Conservation (phyloP, 2,113 vertebrate species). For the Sterna hirundo region DNA sequence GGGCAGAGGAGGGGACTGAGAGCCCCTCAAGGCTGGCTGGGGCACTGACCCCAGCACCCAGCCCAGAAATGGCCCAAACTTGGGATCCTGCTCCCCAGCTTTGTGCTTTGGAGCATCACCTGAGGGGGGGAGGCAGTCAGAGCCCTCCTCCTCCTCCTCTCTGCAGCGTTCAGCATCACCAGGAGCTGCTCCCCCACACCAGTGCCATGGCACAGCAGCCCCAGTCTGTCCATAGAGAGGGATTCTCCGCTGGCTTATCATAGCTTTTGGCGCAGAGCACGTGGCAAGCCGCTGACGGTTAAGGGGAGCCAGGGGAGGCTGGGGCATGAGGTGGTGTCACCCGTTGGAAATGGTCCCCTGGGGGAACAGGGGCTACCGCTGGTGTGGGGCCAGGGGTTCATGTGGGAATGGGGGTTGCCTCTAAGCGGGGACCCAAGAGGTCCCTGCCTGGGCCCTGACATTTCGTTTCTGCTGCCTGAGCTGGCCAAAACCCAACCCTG, state of each 20-base stretch:
- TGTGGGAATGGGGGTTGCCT: rapidly evolving
- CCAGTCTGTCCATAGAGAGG: background rate
- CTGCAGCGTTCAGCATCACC: background rate
- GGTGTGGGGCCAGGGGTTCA: background rate
- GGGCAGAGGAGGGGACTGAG: background rate
- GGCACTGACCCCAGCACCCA: background rate
- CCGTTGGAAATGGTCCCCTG: background rate
- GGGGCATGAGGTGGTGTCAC: background rate
- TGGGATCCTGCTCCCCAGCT: background rate
- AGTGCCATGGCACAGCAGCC: background rate
- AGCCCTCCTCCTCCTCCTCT: background rate
- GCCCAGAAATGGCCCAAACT: background rate
- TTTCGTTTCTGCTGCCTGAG: background rate
- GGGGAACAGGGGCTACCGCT: background rate
- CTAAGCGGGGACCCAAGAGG: background rate
- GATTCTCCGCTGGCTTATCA: background rate
- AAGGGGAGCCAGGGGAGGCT: rapidly evolving
- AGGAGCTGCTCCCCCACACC: background rate
- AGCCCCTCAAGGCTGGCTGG: rapidly evolving
- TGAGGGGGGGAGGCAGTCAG: background rate
- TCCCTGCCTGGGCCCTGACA: background rate
- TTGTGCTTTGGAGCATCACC: background rate
- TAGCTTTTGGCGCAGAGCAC: background rate
- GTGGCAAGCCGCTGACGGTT: background rate
- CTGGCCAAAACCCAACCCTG: background rate